Base-by-base conservation (phyloP, 2,888 invertebrate genomes). In the Amphimallon solstitiale region DNA sequence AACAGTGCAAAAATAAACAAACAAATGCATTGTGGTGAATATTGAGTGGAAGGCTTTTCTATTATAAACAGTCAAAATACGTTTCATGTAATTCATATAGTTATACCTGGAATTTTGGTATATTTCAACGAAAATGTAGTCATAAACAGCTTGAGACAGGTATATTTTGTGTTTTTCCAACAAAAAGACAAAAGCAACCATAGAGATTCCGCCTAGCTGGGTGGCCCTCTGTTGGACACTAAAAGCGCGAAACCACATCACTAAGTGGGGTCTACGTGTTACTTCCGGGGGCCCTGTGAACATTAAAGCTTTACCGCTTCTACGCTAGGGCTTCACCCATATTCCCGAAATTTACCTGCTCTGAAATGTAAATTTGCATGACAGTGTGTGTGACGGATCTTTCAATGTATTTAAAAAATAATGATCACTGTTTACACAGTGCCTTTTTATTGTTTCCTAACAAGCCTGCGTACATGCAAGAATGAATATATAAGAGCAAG, bases 191-290 rank as follows among this genome's bases (percentile, higher is more conserved):
- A 34, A 43, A 45, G 14, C 43, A 19, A 19, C 10, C 35, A 51
- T 17, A 59, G 43, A 29, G 56, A 40, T 43, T 23, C 56, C 45
- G 45, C 43, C 54, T 59, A 43, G 54, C 60, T 71, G 69, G 71
- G 71, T 71, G 71, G 71, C 38, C 68, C 52, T 66, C n/a, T 29
- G 46, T 38, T 29, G 48, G 19, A 43, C 48, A 61, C 51, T 62
- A 63, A 66, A 71, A 71, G 71, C 70, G 71, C 71, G 68, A 73
- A 73, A 72, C 72, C 73, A 67, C 72, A 72, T 68, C 70, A 67
- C 70, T 71, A 71, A 73, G 70, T 70, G 66, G 66, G 68, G 65
- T 59, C 63, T 66, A 66, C 61, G 71, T 73, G 72, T 73, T 74
- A 75, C 73, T 75, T 75, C 75, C 75, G 73, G 73, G 68, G 69